Percentiles rank a stretch among this genome's conserved stretches.
phyloP scores from a whole-genome alignment of 2,888 invertebrate species.

The Amorpha juglandis region DNA sequence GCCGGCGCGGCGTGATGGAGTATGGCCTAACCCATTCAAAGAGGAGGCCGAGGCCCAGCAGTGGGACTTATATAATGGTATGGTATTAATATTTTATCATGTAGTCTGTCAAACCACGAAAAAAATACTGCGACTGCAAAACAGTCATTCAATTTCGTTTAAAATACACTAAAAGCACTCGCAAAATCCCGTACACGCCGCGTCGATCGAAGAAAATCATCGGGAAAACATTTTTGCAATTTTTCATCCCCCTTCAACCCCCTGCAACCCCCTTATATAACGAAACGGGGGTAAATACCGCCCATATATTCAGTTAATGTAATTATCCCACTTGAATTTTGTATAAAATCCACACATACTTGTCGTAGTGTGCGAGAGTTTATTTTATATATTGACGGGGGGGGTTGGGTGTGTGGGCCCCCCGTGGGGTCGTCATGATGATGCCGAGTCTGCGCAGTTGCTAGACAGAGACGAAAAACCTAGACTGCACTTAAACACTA shows the following conservation, averaged over 20 bases:
- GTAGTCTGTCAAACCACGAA: background rate
- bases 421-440: constrained; percentile 61
- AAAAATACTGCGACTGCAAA: background rate
- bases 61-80: no score
- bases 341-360: constrained; percentile 57
- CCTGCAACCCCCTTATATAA: constrained; percentile 2
- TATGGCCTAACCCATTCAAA: no score
- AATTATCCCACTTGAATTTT: constrained; percentile 77
- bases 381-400: constrained; percentile 78
- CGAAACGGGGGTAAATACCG: constrained; percentile 27
- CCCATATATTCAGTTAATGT: constrained; percentile 65
- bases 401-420: constrained; percentile 47
- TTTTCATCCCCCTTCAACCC: background rate
- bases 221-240: constrained; percentile 23
- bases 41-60: no score
- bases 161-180: constrained; percentile 12
- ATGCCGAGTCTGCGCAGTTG: constrained; percentile 74
- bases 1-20: no score
- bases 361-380: constrained; percentile 49
- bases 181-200: background rate
- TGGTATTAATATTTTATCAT: no score
- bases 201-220: constrained; percentile 23
- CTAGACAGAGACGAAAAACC: constrained; percentile 55
- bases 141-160: background rate
- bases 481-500: constrained; percentile 6